Evolutionary conservation across 2,888 invertebrate genomes (phyloP), one percentile per base, ranked within the genome.

Genomic region (Aphelenchoides bicaudatus): DNA sequence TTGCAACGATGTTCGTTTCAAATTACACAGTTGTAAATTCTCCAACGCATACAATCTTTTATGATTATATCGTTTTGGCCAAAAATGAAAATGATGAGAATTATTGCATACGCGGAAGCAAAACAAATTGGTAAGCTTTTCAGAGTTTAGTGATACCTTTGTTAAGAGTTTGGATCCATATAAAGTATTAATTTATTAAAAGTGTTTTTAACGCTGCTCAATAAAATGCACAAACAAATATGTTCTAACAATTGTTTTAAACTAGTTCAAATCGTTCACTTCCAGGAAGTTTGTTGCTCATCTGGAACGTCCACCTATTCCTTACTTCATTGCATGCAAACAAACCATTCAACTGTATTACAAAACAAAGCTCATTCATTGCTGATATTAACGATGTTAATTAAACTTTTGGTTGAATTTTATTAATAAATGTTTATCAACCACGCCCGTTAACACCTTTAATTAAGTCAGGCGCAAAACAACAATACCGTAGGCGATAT

Each of bases 41-140:
- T 29, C 49, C 49, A n/a, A 48, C 49, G 8, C 29, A 48, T 16
- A 29, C 49, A 23, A 30, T 48, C 30, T 19, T 48, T 16, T 30
- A 29, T 16, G 49, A 43, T n/a, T 43, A 8, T n/a, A 25, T 25
- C 43, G 8, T 43, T n/a, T 43, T 43, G 23, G 10, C 8, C 23
- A 10, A 43, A 10, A 6, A 25, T n/a, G 21, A n/a, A 19, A 43
- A 43, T 8, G 8, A n/a, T 19, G 6, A n/a, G 23, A 25, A 6
- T 6, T 43, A 25, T 43, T n/a, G n/a, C n/a, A 8, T 21, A 8
- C 43, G 43, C 6, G 43, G 43, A 43, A 21, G 16, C 43, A 6
- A n/a, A 43, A 43, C 43, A 10, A n/a, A 43, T 21, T 43, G 43
- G 43, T 43, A 34, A 13, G 13, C 16, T 34, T 34, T 16, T 13